Base-by-base conservation (phyloP, 2,113 vertebrate species). In the Muntiacus muntjak region DNA sequence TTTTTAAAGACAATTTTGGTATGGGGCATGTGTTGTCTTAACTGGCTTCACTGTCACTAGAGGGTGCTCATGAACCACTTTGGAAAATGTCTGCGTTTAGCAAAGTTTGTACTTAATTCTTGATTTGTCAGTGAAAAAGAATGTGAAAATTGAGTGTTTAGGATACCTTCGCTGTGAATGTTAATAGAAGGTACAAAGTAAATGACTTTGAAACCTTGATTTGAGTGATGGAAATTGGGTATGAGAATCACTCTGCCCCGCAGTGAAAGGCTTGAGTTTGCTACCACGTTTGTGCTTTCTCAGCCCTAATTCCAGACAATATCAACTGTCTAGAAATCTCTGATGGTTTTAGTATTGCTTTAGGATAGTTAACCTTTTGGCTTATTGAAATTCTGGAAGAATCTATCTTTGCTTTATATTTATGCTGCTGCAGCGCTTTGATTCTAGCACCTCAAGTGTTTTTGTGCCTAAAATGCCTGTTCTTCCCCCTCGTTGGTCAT, bases 51-150 rank as follows among this genome's bases (percentile, higher is more conserved):
- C 2, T 28, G 33, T 97, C 99, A 97, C 94, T 91, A 99, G 99
- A 98, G 98, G 99, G 97, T 98, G 86, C 92, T 78, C 64, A 8
- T 52, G 54, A 94, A 82, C 98, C 82, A 97, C 1, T 0, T 16
- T 90, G 87, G 54, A 58, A 98, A 36, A 0, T 3, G 87, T 60
- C 12, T 0, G 23, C 2, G 8, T 26, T 91, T 0, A 19, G 33
- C 19, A 3, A 57, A 10, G 36, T 55, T 95, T 79, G 43, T 33
- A 0, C 5, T 36, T 67, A 15, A 57, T 10, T 79, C 28, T 1
- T 52, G 33, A 67, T 81, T 83, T 95, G 30, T 14, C 33, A 5
- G 47, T 76, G 55, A 0, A 54, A 45, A 19, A 17, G 7, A 0
- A 0, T 23, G 5, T n/a, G 96, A 90, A 95, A 96, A 74, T 0